phyloP scores from a whole-genome alignment of 2,888 invertebrate species.

The Cryptus armator region DNA sequence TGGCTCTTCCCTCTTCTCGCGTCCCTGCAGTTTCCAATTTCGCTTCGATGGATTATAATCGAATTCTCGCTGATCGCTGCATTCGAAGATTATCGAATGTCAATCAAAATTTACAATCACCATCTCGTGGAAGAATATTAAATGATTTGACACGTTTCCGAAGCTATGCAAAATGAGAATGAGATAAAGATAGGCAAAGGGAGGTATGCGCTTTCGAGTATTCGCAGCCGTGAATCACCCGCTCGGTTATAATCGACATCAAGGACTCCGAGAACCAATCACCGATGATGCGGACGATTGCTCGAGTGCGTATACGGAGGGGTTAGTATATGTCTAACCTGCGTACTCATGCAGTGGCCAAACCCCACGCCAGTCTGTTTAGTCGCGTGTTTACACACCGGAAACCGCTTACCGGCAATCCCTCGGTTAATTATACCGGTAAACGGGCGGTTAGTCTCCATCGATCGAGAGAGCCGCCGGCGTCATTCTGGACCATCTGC shows the following conservation, averaged over 20 bases:
- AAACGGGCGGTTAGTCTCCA: conserved; percentile 47
- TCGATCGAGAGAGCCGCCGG: conserved; percentile 33
- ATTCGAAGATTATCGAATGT: conserved; percentile 35
- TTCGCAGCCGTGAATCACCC: background rate
- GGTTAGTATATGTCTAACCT: background rate
- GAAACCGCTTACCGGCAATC: conserved; percentile 68
- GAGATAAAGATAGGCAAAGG: conserved; percentile 4
- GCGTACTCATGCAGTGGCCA: background rate
- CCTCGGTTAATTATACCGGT: conserved; percentile 67
- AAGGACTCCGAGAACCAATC: conserved; percentile 59
- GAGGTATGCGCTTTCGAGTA: conserved; percentile 34
- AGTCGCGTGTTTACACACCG: conserved; percentile 66
- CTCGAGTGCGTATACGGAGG: conserved; percentile 21
- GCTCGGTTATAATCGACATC: conserved; percentile 44
- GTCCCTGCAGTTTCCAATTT: conserved; percentile 38
- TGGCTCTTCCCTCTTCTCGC: conserved; percentile 12
- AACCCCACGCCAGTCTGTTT: conserved; percentile 57
- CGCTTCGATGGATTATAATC: conserved; percentile 34
- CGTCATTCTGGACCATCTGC: conserved; percentile 51
- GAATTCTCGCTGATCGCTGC: conserved; percentile 22
- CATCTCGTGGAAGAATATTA: conserved; percentile 14
- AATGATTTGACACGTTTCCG: background rate
- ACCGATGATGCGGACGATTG: conserved; percentile 57
- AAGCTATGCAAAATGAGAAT: background rate
- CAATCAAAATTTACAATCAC: conserved; percentile 38